phyloP scores from a whole-genome alignment of 37 sponge, comb jelly and placozoan genomes.

The Ephydatia muelleri region DNA sequence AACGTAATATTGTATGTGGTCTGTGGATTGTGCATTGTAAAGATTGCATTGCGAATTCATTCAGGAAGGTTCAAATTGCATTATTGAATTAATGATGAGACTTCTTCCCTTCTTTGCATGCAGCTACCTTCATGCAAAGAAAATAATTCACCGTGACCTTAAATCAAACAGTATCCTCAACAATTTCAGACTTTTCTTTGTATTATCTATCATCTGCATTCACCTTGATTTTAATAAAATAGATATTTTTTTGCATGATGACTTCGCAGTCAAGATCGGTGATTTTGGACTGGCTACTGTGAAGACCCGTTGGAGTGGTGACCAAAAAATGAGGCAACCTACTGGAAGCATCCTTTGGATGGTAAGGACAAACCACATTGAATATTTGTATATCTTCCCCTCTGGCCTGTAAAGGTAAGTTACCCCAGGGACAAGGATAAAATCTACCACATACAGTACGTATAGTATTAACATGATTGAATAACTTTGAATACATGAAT shows the following conservation, averaged over 20 bases:
- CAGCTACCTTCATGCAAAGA: constrained; percentile 95
- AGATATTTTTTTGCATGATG: constrained; percentile 96
- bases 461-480: too few species aligned
- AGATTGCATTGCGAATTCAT: neutral
- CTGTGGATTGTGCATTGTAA: too few species aligned
- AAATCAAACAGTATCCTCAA: constrained; percentile 96
- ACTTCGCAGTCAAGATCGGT: constrained; percentile 93
- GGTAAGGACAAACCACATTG: constrained; percentile 37
- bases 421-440: too few species aligned
- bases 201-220: neutral
- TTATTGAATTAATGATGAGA: too few species aligned
- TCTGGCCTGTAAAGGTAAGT: too few species aligned
- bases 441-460: too few species aligned
- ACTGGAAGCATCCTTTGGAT: constrained; percentile 99
- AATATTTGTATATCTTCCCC: neutral
- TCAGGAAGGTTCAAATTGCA: too few species aligned
- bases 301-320: constrained; percentile 87
- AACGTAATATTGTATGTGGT: too few species aligned
- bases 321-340: constrained; percentile 82
- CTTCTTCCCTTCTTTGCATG: too few species aligned
- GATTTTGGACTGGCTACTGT: constrained; percentile 99
- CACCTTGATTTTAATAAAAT: neutral
- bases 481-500: too few species aligned
- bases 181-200: neutral
- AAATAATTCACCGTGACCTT: constrained; percentile 97